Evolutionary conservation across 2,113 vertebrate species (phyloP).

Genomic region (Nanorana parkeri): DNA sequence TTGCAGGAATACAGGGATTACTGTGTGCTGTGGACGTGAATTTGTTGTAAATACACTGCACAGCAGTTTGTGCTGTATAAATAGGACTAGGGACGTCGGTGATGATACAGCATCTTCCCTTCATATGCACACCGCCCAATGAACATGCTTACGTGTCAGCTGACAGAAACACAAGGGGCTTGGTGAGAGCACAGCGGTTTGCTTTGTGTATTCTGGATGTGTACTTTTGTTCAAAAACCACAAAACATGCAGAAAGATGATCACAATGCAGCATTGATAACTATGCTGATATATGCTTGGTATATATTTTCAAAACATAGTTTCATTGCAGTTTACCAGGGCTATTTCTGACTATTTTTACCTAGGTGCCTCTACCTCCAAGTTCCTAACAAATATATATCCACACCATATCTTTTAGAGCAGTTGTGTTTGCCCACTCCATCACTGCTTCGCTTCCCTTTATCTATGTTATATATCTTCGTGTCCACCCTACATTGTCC

Average conservation of each 20-base stretch:
- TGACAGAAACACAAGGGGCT: neutral
- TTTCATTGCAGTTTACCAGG: too few species aligned
- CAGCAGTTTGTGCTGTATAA: neutral
- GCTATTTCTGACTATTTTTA: too few species aligned
- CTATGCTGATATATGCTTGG: too few species aligned
- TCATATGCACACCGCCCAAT: neutral
- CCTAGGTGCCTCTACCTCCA: too few species aligned
- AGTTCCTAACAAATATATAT: too few species aligned
- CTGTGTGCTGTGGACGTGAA: neutral
- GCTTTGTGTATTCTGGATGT: neutral
- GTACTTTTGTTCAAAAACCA: neutral
- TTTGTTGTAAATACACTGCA: neutral
- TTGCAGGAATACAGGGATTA: neutral
- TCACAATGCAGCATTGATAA: neutral
- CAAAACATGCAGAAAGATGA: neutral
- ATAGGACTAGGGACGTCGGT: neutral
- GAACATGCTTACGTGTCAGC: slow-evolving; percentile 17
- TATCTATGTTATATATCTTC: too few species aligned
- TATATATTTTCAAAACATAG: too few species aligned
- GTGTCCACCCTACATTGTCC: too few species aligned
- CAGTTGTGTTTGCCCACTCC: too few species aligned
- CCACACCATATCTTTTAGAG: too few species aligned
- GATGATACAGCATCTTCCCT: slow-evolving; percentile 31
- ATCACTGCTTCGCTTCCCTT: too few species aligned
- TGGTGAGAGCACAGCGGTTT: neutral